These are phyloP conservation scores for Patella depressa DNA, from an alignment of 2,888 invertebrate genomes.

Conservation along the genomic window DNA sequence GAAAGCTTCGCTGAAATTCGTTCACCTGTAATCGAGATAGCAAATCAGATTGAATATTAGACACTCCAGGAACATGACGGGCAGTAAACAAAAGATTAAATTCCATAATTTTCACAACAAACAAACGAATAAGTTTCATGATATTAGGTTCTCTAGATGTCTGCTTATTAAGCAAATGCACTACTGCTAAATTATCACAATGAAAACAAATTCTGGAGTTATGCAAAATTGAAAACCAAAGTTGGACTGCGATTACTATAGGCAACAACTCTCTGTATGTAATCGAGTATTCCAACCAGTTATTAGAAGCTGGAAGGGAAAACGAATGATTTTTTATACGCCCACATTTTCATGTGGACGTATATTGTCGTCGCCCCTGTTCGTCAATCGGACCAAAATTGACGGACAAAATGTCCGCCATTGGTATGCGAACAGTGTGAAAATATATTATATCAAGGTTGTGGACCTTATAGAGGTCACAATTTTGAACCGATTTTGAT, in stretches of 20 bases:
- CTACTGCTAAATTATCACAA: slow-evolving; percentile 12
- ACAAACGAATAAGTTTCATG: background rate
- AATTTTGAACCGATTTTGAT: too few species aligned
- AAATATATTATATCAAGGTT: too few species aligned
- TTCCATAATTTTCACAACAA: background rate
- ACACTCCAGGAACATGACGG: background rate
- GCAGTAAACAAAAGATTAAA: background rate
- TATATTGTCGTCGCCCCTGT: too few species aligned
- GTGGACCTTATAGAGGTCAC: too few species aligned
- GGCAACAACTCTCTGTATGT: too few species aligned
- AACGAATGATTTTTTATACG: too few species aligned
- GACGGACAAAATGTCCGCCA: too few species aligned
- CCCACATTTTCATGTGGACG: too few species aligned
- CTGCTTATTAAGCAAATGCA: slow-evolving; percentile 14
- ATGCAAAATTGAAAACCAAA: background rate
- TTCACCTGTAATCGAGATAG: slow-evolving; percentile 7
- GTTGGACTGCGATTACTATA: background rate
- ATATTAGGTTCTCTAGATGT: background rate
- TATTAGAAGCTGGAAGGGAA: too few species aligned
- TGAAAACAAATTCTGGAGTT: background rate
- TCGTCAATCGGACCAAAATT: too few species aligned
- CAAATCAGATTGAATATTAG: background rate
- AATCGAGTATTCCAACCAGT: too few species aligned
- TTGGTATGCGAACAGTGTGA: too few species aligned
- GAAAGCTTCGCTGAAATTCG: background rate